These are phyloP conservation scores for Athetis lepigone DNA, from an alignment of 2,888 invertebrate species.

Conservation along the genomic window DNA sequence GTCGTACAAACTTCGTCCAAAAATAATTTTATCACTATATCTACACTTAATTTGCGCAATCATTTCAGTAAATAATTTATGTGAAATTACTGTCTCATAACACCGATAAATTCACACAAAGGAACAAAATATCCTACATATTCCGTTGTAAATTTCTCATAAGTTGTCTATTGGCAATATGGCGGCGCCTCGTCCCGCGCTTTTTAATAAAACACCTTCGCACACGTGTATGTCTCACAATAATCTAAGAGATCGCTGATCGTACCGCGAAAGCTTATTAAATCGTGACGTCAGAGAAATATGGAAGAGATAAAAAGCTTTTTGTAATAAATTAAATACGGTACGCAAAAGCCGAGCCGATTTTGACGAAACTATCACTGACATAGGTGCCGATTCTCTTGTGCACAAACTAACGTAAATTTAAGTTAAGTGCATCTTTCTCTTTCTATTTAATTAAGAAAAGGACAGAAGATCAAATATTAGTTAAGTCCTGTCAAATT, in stretches of 20 bases:
- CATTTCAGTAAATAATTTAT: background rate
- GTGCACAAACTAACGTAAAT: too few species aligned
- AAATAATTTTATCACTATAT: too few species aligned
- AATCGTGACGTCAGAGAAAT: constrained; percentile 41
- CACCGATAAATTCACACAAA: constrained; percentile 27
- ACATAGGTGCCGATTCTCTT: too few species aligned
- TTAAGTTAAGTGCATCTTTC: too few species aligned
- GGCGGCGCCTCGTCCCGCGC: constrained; percentile 49
- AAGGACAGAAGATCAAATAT: too few species aligned
- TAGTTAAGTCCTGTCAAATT: too few species aligned
- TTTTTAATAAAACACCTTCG: constrained; percentile 63
- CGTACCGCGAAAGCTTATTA: constrained; percentile 43
- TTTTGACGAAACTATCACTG: too few species aligned
- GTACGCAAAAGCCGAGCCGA: too few species aligned
- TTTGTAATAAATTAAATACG: too few species aligned
- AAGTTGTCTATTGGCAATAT: constrained; percentile 60
- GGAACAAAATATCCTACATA: constrained; percentile 19
- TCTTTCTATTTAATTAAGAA: too few species aligned
- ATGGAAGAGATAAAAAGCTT: background rate
- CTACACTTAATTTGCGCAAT: background rate
- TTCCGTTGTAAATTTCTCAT: constrained; percentile 53
- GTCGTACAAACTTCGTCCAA: too few species aligned
- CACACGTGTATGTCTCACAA: constrained; percentile 44
- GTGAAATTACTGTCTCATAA: background rate
- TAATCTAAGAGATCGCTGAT: constrained; percentile 49